Conservation (phyloP, 2,797 vertebrate genomes). For the Oryzias dopingdopingensis region DNA sequence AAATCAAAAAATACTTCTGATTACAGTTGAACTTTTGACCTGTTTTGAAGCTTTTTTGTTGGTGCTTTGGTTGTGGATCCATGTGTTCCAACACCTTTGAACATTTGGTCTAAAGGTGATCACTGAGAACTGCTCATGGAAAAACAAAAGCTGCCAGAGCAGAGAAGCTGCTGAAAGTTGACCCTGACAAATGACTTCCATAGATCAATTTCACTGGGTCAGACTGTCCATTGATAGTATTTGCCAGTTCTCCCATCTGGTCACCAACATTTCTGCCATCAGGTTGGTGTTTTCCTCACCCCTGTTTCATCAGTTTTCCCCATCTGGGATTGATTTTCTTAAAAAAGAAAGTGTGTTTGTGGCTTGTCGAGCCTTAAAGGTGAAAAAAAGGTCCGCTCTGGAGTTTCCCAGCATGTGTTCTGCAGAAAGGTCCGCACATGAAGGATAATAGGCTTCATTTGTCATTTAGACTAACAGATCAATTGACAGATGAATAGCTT, state of each 20-base stretch:
- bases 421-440: background rate
- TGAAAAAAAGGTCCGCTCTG: slow-evolving; percentile 1
- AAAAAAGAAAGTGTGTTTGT: slow-evolving; percentile 3
- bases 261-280: slow-evolving; percentile 3
- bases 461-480: slow-evolving; percentile 13
- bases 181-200: slow-evolving; percentile 14
- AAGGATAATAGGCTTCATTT: background rate
- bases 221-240: slow-evolving; percentile 1
- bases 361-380: slow-evolving; percentile 4
- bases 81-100: background rate
- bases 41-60: background rate
- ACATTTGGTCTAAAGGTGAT: slow-evolving; percentile 12
- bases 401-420: background rate
- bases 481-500: slow-evolving; percentile 6
- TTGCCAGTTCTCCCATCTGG: slow-evolving; percentile 18
- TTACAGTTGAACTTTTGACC: too few relatives aligned
- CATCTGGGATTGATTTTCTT: slow-evolving; percentile 14
- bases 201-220: slow-evolving; percentile 17
- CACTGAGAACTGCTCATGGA: background rate
- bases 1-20: too few relatives aligned
- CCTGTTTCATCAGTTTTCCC: slow-evolving; percentile 22
- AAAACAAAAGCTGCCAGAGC: slow-evolving; percentile 9
- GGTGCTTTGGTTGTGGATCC: background rate
- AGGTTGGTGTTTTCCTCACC: slow-evolving; percentile 9
- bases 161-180: slow-evolving; percentile 2